Evolutionary conservation across 2,113 vertebrate genomes (phyloP).

Genomic region (Spheniscus mendiculus): DNA sequence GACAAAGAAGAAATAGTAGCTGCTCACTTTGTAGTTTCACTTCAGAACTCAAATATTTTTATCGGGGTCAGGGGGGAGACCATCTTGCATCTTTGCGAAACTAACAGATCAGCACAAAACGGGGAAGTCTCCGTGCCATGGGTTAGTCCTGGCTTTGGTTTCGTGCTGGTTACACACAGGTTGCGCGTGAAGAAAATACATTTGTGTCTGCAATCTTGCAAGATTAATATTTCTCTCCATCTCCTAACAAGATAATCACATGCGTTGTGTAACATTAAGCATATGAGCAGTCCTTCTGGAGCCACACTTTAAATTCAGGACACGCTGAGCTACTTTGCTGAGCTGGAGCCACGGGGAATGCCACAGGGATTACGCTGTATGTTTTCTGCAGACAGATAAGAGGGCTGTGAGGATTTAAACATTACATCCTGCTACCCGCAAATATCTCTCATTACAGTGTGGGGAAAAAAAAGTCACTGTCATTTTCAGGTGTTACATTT

Average conservation of each 20-base stretch:
- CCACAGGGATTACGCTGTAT: not conserved
- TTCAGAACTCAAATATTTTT: slow-evolving; percentile 32
- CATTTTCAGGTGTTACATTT: not conserved
- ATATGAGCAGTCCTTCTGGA: slow-evolving; percentile 7
- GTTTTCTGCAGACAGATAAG: slow-evolving; percentile 9
- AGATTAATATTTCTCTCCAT: not conserved
- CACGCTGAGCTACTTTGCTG: not conserved
- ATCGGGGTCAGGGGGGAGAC: not conserved
- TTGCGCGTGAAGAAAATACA: not conserved
- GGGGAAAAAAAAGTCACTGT: not conserved
- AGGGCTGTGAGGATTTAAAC: not conserved
- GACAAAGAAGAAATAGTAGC: slow-evolving; percentile 58
- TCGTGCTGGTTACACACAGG: not conserved
- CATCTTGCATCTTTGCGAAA: not conserved
- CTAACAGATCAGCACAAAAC: not conserved
- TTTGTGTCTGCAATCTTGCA: not conserved
- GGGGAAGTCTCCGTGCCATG: not conserved
- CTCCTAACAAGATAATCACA: slow-evolving; percentile 8
- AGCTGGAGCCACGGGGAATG: not conserved
- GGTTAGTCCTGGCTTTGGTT: not conserved
- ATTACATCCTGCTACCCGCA: not conserved
- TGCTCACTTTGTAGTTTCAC: not conserved
- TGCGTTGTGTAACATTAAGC: not conserved
- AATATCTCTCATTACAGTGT: not conserved
- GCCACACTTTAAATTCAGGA: slow-evolving; percentile 36